Base-by-base conservation (phyloP, 2,888 invertebrate genomes). In the Pelosia muscerda region DNA sequence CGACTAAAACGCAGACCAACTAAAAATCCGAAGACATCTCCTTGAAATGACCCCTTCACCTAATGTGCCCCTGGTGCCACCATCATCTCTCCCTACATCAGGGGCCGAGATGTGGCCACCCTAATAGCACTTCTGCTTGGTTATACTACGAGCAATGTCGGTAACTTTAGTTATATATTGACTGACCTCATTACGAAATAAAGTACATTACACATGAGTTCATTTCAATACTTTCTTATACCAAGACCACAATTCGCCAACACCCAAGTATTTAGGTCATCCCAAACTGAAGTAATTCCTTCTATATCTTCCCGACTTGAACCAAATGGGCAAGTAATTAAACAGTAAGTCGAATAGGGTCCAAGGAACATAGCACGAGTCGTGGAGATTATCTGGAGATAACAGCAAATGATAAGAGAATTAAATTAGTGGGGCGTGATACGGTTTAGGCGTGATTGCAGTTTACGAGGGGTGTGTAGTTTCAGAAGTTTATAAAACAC, bases 331-430 rank as follows among this genome's bases (percentile, higher is more conserved):
- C 11, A n/a, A 38, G 58, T 58, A 68, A 68, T 68, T 63, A 68
- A 59, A 63, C 38, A 55, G 23, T 42, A 28, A 60, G 63, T 59
- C 68, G 68, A 68, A 64, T 68, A 68, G 63, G 54, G 28, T 26
- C 56, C 38, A 56, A 63, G 42, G 63, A 63, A 56, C 56, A 56
- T 26, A 23, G 25, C 25, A 5, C 38, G 42, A 19, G 66, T 59
- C 76, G 75, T 81, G 81, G 80, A 86, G 84, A 85, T 88, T 86
- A 89, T 81, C 84, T 84, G 71, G 78, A 72, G 90, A 90, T 90
- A 88, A 83, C 84, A 86, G 85, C 84, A 71, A 65, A 74, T 79
- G 90, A 91, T 91, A 91, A 90, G 86, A 84, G 90, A 90, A 90
- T 91, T 89, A 88, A 90, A 90, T 90, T 88, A 89, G 85, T 84